Evolutionary conservation across 1,140 invertebrate genomes (phyloP).

Genomic region (Drosophila triauraria): DNA sequence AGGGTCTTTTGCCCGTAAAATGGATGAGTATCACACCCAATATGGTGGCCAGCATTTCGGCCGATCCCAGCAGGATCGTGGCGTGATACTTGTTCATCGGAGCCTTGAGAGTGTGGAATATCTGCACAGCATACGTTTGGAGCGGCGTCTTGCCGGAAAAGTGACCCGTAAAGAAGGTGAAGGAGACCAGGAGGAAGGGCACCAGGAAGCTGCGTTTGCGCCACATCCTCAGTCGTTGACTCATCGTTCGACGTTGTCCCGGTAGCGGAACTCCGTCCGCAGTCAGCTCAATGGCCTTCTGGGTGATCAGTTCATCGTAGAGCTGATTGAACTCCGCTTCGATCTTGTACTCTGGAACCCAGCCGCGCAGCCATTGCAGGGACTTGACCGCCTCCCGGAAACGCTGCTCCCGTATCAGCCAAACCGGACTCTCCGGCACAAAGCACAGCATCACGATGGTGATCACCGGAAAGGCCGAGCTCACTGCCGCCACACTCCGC

Average conservation of each 20-base stretch:
- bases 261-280: constrained; percentile 39
- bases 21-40: constrained; percentile 89
- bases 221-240: constrained; percentile 67
- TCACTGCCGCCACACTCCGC: constrained; percentile 89
- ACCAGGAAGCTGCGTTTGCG: constrained; percentile 86
- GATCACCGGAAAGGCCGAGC: constrained; percentile 88
- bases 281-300: constrained; percentile 70
- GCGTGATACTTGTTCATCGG: constrained; percentile 91
- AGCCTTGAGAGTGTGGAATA: constrained; percentile 89
- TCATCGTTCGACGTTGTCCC: constrained; percentile 32
- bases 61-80: constrained; percentile 89
- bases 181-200: constrained; percentile 88
- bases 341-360: constrained; percentile 86
- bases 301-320: constrained; percentile 84
- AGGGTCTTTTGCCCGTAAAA: constrained; percentile 89
- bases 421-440: constrained; percentile 92
- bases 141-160: constrained; percentile 90
- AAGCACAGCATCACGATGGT: constrained; percentile 88
- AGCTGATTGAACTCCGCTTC: constrained; percentile 87
- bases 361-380: constrained; percentile 89
- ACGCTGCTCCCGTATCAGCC: constrained; percentile 88
- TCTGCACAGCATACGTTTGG: constrained; percentile 90
- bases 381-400: constrained; percentile 87
- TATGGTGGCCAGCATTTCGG: constrained; percentile 88
- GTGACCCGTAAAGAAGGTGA: constrained; percentile 89